phyloP scores from a whole-genome alignment of 2,888 invertebrate genomes.

The Acleris sparsana region DNA sequence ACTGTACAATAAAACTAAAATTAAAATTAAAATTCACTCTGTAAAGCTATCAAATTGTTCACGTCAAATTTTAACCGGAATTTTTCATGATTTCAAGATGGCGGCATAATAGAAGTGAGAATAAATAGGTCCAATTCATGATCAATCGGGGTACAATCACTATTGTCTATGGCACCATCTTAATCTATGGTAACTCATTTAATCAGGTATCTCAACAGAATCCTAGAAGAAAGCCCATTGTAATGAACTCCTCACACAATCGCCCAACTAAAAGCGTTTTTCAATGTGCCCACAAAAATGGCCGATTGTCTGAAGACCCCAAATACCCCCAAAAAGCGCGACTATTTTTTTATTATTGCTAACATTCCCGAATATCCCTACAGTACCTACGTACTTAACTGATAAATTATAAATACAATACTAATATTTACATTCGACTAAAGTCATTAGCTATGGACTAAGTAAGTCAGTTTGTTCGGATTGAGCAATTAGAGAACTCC shows the following conservation, averaged over 20 bases:
- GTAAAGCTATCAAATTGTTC: conserved; percentile 34
- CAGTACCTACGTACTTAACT: conserved; percentile 58
- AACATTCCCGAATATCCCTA: conserved; percentile 66
- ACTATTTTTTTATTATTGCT: conserved; percentile 77
- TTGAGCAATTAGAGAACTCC: conserved; percentile 49
- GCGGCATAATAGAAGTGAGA: conserved; percentile 29
- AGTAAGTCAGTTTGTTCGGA: conserved; percentile 48
- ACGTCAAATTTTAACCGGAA: conserved; percentile 26
- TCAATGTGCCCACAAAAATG: neutral
- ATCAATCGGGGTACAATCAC: conserved; percentile 49
- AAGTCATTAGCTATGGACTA: conserved; percentile 66
- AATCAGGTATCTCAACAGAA: conserved; percentile 60
- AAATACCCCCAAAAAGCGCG: conserved; percentile 58
- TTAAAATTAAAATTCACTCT: conserved; percentile 34
- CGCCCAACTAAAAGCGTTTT: neutral
- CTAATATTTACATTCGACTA: conserved; percentile 80
- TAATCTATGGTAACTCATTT: conserved; percentile 77
- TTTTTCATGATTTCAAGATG: conserved; percentile 29
- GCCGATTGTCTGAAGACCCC: conserved; percentile 11
- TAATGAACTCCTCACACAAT: conserved; percentile 10
- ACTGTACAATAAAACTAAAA: conserved; percentile 51
- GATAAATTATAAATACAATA: conserved; percentile 67
- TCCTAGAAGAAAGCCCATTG: conserved; percentile 26
- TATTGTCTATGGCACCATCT: conserved; percentile 77
- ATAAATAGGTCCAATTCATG: conserved; percentile 37